Evolutionary conservation across 2,113 vertebrate species (phyloP).

Genomic region (Mustela nigripes): DNA sequence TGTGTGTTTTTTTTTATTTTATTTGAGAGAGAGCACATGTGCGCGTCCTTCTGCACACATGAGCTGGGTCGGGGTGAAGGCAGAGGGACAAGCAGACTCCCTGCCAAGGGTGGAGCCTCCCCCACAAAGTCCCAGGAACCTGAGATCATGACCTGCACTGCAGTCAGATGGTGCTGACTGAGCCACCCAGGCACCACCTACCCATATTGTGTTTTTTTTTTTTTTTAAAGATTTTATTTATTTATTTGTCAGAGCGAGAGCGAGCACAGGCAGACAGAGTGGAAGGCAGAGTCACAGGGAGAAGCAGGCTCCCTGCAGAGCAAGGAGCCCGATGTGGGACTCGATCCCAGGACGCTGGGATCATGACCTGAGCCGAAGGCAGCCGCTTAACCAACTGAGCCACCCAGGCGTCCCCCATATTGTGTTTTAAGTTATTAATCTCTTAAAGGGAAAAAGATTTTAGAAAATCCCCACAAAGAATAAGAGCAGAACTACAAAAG

Average conservation of each 20-base stretch:
- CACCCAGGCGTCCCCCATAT: neutral
- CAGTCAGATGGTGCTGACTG: neutral
- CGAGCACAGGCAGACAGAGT: too few relatives aligned
- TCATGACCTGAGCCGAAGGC: too few relatives aligned
- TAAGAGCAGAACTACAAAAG: neutral
- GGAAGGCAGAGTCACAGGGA: too few relatives aligned
- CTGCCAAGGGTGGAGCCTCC: neutral
- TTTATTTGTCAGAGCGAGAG: too few relatives aligned
- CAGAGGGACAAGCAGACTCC: neutral
- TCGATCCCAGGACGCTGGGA: too few relatives aligned
- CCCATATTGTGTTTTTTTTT: neutral
- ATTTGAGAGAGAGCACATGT: neutral
- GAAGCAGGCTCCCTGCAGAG: too few relatives aligned
- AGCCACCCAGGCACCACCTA: neutral
- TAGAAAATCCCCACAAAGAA: neutral
- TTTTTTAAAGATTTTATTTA: too few relatives aligned
- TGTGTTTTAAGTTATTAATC: neutral
- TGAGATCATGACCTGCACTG: neutral
- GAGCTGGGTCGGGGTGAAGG: neutral
- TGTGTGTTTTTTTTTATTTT: neutral
- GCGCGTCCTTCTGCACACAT: neutral
- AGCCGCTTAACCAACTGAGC: neutral
- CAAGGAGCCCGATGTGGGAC: too few relatives aligned
- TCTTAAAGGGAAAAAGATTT: neutral
- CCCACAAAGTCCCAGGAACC: neutral